These are phyloP conservation scores for Urocolius indicus DNA, from an alignment of 2,113 vertebrate species.

Conservation along the genomic window DNA sequence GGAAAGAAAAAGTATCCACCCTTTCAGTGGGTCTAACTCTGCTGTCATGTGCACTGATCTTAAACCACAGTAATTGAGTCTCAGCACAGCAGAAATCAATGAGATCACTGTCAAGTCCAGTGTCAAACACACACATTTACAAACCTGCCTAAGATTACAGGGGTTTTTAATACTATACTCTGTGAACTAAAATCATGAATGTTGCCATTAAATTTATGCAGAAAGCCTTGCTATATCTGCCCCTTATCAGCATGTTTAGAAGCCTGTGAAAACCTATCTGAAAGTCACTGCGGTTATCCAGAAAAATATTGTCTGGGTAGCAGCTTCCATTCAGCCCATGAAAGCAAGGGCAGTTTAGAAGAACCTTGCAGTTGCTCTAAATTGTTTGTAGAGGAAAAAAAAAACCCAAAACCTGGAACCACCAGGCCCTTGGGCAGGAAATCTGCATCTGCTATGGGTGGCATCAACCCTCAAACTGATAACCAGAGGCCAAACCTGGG, in stretches of 20 bases:
- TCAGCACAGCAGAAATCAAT: slow-evolving; percentile 8
- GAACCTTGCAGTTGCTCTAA: neutral
- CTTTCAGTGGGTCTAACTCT: neutral
- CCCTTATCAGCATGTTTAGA: neutral
- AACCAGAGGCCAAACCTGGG: neutral
- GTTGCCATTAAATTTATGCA: neutral
- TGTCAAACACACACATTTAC: neutral
- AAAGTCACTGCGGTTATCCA: neutral
- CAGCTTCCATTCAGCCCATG: neutral
- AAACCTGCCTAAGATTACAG: neutral
- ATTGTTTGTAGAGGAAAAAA: neutral
- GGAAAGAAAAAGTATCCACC: neutral
- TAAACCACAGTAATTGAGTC: slow-evolving; percentile 6
- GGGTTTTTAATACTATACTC: neutral
- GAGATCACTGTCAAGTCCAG: neutral
- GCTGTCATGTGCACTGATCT: neutral
- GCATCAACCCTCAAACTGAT: neutral
- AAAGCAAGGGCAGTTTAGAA: neutral
- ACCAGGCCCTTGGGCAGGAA: neutral
- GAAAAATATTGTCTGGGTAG: neutral
- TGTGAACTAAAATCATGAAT: neutral
- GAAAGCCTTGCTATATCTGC: neutral
- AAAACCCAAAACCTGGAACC: neutral
- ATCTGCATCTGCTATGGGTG: neutral
- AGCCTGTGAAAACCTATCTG: neutral